Base-by-base conservation (phyloP, 2,797 vertebrate species). In the Eulemur albifrons region DNA sequence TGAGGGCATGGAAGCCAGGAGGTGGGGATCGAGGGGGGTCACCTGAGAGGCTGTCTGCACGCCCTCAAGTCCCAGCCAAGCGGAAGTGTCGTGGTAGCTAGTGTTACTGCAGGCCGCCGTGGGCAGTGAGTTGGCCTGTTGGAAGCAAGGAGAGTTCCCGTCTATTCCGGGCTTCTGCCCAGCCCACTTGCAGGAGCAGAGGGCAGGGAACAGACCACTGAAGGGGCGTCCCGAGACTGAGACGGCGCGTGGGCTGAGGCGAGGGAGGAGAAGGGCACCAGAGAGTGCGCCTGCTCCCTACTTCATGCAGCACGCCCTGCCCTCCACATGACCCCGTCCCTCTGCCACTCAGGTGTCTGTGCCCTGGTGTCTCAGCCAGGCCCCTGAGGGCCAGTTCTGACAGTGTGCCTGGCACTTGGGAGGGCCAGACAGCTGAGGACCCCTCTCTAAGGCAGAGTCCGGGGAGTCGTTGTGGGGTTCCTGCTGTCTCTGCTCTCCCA, bases 381-480 rank as follows among this genome's bases (percentile, higher is more conserved):
- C 32, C 14, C 7, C 25, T 57, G 6, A n/a, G 43, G 72, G 9
- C 35, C 25, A 69, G 38, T 84, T 2, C 63, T 7, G 10, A 38
- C 32, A 27, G 43, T 61, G 45, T n/a, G 43, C 54, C 54, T 52
- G 59, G 75, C 30, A 32, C 35, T 0, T 0, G 1, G 27, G 4
- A 32, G 65, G 67, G 32, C 4, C 18, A 1, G 50, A 17, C 67
- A 27, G 9, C 7, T 25, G 20, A 79, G 1, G 45, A 7, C 23
- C 21, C 17, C 17, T 77, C n/a, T 75, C 25, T 32, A 38, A 67
- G 70, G 83, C 75, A 50, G 86, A 5, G 7, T 57, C 1, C 0
- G 0, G 67, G 3, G 14, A 8, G 13, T 35, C 1, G 0, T 17
- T 0, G 6, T 32, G 38, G 50, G 54, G 3, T 11, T 57, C 14